Base-by-base conservation (phyloP, 2,113 vertebrate genomes). In the Hemibagrus wyckioides region DNA sequence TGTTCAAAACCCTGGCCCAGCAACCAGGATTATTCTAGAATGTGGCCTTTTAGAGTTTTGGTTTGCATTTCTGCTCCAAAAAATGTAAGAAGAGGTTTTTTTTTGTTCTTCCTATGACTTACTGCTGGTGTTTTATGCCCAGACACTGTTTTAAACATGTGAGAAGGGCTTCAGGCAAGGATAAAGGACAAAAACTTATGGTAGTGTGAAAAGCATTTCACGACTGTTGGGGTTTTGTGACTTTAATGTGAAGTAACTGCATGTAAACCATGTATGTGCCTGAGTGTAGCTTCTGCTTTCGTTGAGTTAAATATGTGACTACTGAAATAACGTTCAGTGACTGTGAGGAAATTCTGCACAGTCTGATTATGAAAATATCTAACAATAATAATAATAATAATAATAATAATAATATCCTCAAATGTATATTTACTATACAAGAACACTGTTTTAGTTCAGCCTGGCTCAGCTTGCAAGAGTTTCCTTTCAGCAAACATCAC, bases 381-480 rank as follows among this genome's bases (percentile, higher is more conserved):
- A 28, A 30, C 50, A 48, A 50, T n/a, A 28, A 41, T 73, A 1
- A 50, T n/a, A 9, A n/a, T 50, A 28, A 76, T 76, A 25, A 76
- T 76, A 25, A 76, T n/a, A 28, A 76, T 48, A 11, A 76, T 75
- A 25, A 19, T 44, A 48, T 36, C 41, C 17, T 36, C n/a, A 84
- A 44, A 30, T 63, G 25, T 33, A 14, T 80, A 33, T 39, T 36
- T n/a, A 25, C 41, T 39, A 15, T 61, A 79, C 41, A 15, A 73
- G 36, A 86, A 89, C 85, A 90, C 65, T 86, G 80, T 69, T 17
- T 83, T 79, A 48, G 33, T 63, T 82, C 30, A 86, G 50, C 87
- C 41, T 84, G 90, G 90, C 88, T 91, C 90, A 91, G 85, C 76
- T 59, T 86, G 88, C 84, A 89, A 80, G 73, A 88, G 82, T 84